Evolutionary conservation across 2,113 vertebrate genomes (phyloP).

Genomic region (Microtus oregoni): DNA sequence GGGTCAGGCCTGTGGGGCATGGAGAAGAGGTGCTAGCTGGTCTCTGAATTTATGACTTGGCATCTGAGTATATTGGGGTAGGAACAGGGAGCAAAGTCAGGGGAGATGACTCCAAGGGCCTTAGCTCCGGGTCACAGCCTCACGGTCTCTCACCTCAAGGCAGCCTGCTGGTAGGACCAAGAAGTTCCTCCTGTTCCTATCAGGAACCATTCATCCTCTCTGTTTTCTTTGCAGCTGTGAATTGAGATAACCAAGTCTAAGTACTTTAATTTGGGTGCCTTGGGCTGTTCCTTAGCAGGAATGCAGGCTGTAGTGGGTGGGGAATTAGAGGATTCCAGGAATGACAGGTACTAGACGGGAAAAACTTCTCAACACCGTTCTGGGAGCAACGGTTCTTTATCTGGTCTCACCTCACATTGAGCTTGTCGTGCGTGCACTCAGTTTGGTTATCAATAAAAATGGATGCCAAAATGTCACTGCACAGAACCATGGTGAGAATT

Average conservation of each 20-base stretch:
- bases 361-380: neutral
- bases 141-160: neutral
- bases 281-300: neutral
- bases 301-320: neutral
- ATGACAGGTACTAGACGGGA: neutral
- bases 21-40: neutral
- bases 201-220: neutral
- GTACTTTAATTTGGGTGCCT: neutral
- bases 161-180: neutral
- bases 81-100: neutral
- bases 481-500: neutral
- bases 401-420: neutral
- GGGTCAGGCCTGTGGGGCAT: neutral
- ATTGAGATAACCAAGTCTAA: neutral
- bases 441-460: neutral
- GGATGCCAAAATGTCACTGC: neutral
- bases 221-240: neutral
- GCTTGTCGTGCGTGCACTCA: neutral
- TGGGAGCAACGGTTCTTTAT: neutral
- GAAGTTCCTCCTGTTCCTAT: neutral
- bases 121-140: neutral
- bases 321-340: neutral
- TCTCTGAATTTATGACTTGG: neutral
- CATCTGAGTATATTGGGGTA: neutral
- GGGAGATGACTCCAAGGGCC: neutral